A percentile compares a stretch with the other conserved stretches of the same genome.
Conservation (phyloP, 2,113 vertebrate species). For the Grallaria varia region DNA sequence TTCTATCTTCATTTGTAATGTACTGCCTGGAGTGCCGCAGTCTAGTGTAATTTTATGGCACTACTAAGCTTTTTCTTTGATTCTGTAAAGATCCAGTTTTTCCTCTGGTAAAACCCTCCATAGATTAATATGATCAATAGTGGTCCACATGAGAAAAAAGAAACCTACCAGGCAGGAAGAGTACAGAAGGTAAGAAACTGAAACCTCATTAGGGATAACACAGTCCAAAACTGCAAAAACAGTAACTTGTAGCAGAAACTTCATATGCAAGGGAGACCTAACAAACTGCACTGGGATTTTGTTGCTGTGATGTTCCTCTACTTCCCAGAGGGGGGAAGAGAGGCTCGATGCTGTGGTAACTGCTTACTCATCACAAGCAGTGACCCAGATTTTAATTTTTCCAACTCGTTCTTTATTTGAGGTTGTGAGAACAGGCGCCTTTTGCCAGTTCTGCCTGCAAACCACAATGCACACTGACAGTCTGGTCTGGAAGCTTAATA, state of each 20-base stretch:
- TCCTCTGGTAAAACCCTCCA: not conserved
- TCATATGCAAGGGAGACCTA: not conserved
- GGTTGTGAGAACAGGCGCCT: conserved; percentile 9
- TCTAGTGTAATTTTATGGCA: not conserved
- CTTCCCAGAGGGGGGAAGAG: not conserved
- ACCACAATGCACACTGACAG: not conserved
- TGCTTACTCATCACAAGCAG: conserved; percentile 50
- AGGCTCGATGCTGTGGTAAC: not conserved
- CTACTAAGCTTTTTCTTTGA: not conserved
- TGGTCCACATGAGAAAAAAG: not conserved
- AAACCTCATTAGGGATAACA: not conserved
- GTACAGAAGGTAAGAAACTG: not conserved
- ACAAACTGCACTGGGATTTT: conserved; percentile 35
- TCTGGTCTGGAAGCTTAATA: not conserved
- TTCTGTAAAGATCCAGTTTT: not conserved
- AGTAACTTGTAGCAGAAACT: not conserved
- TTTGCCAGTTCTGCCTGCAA: conserved; percentile 12
- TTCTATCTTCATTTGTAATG: not conserved
- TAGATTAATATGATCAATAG: not conserved
- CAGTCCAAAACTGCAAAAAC: not conserved
- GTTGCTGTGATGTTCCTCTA: not conserved
- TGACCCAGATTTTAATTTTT: conserved; percentile 44
- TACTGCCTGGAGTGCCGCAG: not conserved
- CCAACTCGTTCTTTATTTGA: not conserved
- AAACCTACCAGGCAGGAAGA: not conserved